Evolutionary conservation across 2,797 vertebrate species (phyloP).

Genomic region (Poecilia wingei): DNA sequence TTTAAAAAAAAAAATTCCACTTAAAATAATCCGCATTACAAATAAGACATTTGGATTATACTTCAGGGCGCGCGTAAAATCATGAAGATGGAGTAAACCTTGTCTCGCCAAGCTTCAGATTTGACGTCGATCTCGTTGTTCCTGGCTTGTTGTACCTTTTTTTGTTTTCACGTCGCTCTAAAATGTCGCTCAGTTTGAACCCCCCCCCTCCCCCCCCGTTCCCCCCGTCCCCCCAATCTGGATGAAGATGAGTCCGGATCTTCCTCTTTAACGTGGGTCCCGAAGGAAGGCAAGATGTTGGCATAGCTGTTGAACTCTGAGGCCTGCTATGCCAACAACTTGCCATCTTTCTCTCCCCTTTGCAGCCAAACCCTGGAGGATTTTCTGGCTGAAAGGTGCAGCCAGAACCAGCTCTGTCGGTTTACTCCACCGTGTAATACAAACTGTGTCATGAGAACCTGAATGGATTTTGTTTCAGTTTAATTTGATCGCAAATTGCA

Average conservation of each 20-base stretch:
- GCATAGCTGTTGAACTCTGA: constrained; percentile 71
- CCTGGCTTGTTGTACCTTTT: background rate
- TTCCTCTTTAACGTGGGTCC: constrained; percentile 36
- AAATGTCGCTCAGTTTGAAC: background rate
- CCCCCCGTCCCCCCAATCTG: background rate
- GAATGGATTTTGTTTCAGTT: background rate
- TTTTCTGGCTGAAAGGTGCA: background rate
- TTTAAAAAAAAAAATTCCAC: no score
- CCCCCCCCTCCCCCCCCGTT: no score
- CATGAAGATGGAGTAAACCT: background rate
- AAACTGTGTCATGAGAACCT: background rate
- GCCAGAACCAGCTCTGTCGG: background rate
- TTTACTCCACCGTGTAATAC: background rate
- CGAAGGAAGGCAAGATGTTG: constrained; percentile 80
- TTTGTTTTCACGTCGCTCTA: background rate
- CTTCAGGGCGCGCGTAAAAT: background rate
- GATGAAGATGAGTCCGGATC: background rate
- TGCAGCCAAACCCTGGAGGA: constrained; percentile 20
- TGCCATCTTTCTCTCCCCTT: constrained; percentile 71
- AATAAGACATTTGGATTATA: background rate
- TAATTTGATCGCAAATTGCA: background rate
- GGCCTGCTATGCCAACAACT: constrained; percentile 75
- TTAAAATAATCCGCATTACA: background rate
- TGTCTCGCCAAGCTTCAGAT: background rate
- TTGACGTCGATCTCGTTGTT: background rate